phyloP scores from a whole-genome alignment of 2,113 vertebrate genomes.

The Verasper variegatus region DNA sequence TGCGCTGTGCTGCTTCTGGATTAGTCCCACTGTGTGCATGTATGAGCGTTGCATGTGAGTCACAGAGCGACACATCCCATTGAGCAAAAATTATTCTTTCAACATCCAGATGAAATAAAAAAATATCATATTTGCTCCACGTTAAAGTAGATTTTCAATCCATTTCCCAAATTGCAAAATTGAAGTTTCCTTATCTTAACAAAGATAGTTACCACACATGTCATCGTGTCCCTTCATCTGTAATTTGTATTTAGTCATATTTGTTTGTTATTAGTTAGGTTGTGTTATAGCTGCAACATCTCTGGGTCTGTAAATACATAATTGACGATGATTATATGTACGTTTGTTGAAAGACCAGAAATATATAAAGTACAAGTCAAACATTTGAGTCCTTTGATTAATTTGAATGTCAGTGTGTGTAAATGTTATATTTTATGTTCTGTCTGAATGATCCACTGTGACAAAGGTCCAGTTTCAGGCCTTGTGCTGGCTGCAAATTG shows the following conservation, averaged over 20 bases:
- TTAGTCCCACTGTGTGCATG: not conserved
- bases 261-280: not conserved
- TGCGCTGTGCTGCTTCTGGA: conserved; percentile 22
- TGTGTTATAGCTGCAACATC: not conserved
- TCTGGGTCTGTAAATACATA: not conserved
- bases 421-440: not conserved
- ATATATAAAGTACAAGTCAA: conserved; percentile 4
- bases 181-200: not conserved
- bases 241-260: not conserved
- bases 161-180: not conserved
- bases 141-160: not conserved
- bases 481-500: conserved; percentile 27
- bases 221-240: not conserved
- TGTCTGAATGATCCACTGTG: not conserved
- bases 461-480: conserved; percentile 29
- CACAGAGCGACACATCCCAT: not conserved
- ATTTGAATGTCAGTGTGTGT: not conserved
- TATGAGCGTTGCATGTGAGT: not conserved
- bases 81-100: not conserved
- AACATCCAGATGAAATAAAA: not conserved
- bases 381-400: conserved; percentile 1
- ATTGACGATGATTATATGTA: not conserved
- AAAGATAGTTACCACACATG: not conserved
- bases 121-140: not conserved
- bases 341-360: not conserved